Evolutionary conservation across 2,113 vertebrate species (phyloP).

Genomic region (Grus americana): DNA sequence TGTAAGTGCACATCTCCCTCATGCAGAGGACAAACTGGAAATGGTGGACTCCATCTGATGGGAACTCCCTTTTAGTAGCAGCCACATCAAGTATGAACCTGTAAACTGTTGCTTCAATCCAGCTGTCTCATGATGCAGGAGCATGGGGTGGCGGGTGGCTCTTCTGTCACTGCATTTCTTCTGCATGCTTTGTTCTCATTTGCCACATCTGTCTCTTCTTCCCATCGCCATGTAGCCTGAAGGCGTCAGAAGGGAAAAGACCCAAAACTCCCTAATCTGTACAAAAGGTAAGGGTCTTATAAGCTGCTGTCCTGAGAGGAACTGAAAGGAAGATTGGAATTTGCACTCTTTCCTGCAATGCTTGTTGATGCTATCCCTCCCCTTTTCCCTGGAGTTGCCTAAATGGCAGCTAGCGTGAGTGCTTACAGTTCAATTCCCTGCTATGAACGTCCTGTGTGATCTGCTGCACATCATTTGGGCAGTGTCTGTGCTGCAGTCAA

Average conservation of each 20-base stretch:
- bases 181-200: background rate
- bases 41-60: background rate
- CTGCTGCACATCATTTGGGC: background rate
- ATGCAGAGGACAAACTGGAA: background rate
- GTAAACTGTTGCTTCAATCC: background rate
- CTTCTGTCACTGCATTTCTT: background rate
- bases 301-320: background rate
- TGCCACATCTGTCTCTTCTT: background rate
- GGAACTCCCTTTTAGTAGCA: background rate
- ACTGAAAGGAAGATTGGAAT: background rate
- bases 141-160: rapidly evolving
- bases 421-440: background rate
- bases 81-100: background rate
- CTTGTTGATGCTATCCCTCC: background rate
- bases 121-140: background rate
- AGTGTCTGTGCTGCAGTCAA: background rate
- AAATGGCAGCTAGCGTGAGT: background rate
- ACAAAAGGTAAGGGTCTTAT: conserved; percentile 25
- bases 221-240: conserved; percentile 37
- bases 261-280: conserved; percentile 61
- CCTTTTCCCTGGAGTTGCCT: background rate
- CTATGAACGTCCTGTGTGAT: background rate
- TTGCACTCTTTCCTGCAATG: background rate
- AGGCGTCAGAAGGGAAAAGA: conserved; percentile 63
- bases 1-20: background rate